Evolutionary conservation across 1,140 invertebrate genomes (phyloP), one percentile per base, ranked within the genome.

Genomic region (Leptopilina boulardi): DNA sequence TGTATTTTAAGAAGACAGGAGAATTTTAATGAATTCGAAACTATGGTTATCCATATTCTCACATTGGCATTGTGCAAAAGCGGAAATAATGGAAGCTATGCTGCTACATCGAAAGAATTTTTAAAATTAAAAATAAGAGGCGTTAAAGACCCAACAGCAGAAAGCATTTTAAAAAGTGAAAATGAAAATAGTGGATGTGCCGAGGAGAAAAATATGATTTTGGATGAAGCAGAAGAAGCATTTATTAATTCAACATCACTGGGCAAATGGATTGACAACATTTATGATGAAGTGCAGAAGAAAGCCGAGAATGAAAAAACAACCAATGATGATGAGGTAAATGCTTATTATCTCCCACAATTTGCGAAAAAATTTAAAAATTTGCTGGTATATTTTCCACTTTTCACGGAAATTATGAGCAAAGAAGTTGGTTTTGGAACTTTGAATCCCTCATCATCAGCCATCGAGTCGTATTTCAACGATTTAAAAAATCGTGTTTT

Each of bases 401-500:
- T 75, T n/a, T 75, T 70, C 30, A 70, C 23, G 0, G 74, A 70
- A 23, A 59, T 70, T 2, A 70, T 75, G 26, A 56, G 34, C 10
- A 19, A 23, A 10, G 15, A 42, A 1, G 42, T 34, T n/a, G 59
- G 59, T 18, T 75, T 56, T 11, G 74, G 74, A 70, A 38, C 42
- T n/a, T 9, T 6, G 23, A 54, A 56, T 70, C 44, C 75, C 8
- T 71, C 75, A 23, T 76, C 75, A 23, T 38, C 75, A 1, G 59
- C 75, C 3, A 41, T 71, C 13, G 75, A 76, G 21, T 51, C 66
- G 18, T 51, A 76, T n/a, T 76, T 76, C 23, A 71, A 76, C 18
- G 59, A 76, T 19, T 21, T 76, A 19, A 76, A 76, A 23, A 38
- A 76, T 47, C 75, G 75, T 6, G 30, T 26, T 23, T 76, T 76